Base-by-base conservation (phyloP, 1,140 invertebrate species). In the Apis dorsata region DNA sequence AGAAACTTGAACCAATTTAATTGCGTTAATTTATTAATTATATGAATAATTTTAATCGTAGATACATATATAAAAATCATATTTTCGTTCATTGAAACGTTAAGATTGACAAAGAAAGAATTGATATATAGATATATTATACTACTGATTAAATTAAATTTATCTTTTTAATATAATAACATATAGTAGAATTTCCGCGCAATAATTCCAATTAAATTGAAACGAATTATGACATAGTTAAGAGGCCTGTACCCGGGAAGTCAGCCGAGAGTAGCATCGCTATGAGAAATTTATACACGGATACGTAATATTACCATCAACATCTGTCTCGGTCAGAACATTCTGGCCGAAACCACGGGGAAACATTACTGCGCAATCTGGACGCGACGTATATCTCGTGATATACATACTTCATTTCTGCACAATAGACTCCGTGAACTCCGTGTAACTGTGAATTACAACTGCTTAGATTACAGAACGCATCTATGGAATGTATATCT, bases 301-400 rank as follows among this genome's bases (percentile, higher is more conserved):
- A 74, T 57, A 62, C 51, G 51, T 62, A 28, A 15, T 17, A 71
- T 55, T 44, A 55, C 17, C 49, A 15, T 15, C 9, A 44, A 44
- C 80, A 69, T 76, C 71, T 81, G 80, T 60, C 80, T 34, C 17
- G 44, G 19, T 12, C 80, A 72, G 62, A 57, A 53, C 10, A 71
- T 21, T 53, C 53, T 57, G 15, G 13, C 44, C 24, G 65, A 55
- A n/a, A 19, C 28, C 51, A 15, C 51, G 19, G 34, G 34, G 76
- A 51, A 79, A 51, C 70, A 55, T 55, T 71, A 62, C 59, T 3
- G 63, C 28, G 11, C 28, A 59, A 77, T 63, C 69, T 63, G 62
- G 57, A 24, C 11, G 5, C 28, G 59, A 69, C 70, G 55, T 44
- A 49, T 79, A 44, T 34, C 24, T 28, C 70, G 10, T 57, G 21